Base-by-base conservation (phyloP, 1,140 invertebrate species). In the Aphidius ervi region DNA sequence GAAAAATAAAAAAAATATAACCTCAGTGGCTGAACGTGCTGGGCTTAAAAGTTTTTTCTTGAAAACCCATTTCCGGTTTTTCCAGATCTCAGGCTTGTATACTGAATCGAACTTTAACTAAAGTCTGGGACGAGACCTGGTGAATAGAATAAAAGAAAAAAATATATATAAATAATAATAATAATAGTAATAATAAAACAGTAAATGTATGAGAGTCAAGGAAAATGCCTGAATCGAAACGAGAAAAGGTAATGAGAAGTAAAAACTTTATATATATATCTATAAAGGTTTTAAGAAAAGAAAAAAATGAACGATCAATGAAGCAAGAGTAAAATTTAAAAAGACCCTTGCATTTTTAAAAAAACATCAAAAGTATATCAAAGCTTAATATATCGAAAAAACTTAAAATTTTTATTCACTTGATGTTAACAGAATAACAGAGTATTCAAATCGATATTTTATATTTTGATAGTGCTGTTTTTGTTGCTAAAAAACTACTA, bases 91-190 rank as follows among this genome's bases (percentile, higher is more conserved):
- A 16, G 47, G 45, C 46, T 45, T 46, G 41, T 61, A 55, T 43
- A 46, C 6, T 10, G 37, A 58, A 61, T 61, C 46, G 59, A 61
- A 61, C 45, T 61, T 61, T 61, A 59, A 59, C 48, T 59, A 53
- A 46, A 46, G 41, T 52, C 20, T 46, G 46, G 46, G 31, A 48
- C 46, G 40, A 16, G 6, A 9, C 9, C 45, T 8, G 39, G 42
- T 9, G 39, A 31, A 45, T 45, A 23, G 37, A 54, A 54, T 9
- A 45, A 45, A 45, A 45, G 45, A 45, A 16, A 45, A 46, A 43
- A n/a, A 31, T n/a, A 10, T 39, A 37, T 42, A 23, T 39, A 46
- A 39, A 39, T 46, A 42, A 45, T 9, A 6, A 23, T n/a, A 37
- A 57, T 48, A 39, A 47, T 31, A 50, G 7, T 50, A 50, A 50